Conservation (phyloP, 1,140 invertebrate species). For the Eumaeus atala region DNA sequence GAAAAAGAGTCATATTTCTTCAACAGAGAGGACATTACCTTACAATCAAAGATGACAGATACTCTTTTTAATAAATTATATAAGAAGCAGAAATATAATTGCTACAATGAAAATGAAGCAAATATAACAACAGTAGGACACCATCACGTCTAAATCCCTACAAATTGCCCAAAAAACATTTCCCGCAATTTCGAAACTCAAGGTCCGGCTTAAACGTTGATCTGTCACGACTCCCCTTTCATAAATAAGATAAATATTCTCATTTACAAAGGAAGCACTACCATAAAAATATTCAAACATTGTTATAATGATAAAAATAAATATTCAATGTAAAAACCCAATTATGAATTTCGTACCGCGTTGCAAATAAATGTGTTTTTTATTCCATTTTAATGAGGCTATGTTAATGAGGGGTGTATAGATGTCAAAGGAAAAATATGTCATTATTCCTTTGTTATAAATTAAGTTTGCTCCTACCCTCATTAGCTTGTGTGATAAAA, state of each 20-base stretch:
- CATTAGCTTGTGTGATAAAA: neutral
- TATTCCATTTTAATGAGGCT: neutral
- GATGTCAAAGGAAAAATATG: conserved; percentile 8
- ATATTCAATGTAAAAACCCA: conserved; percentile 2
- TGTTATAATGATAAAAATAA: neutral
- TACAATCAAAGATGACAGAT: too few species aligned
- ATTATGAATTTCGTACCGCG: neutral
- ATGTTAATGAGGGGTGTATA: neutral
- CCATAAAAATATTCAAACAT: conserved; percentile 1
- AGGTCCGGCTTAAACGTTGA: too few species aligned
- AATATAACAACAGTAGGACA: too few species aligned
- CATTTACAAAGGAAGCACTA: neutral
- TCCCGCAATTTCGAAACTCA: too few species aligned
- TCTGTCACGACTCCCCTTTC: neutral
- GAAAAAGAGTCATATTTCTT: too few species aligned
- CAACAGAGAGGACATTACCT: too few species aligned
- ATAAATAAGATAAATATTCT: neutral
- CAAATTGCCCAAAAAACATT: too few species aligned
- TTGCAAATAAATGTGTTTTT: neutral
- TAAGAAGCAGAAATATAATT: too few species aligned
- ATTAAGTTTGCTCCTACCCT: neutral
- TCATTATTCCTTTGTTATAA: conserved; percentile 9
- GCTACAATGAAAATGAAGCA: too few species aligned
- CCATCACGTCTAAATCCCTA: too few species aligned
- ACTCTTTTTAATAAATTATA: too few species aligned